Conservation (phyloP, 2,888 invertebrate species). For the Polyommatus icarus region DNA sequence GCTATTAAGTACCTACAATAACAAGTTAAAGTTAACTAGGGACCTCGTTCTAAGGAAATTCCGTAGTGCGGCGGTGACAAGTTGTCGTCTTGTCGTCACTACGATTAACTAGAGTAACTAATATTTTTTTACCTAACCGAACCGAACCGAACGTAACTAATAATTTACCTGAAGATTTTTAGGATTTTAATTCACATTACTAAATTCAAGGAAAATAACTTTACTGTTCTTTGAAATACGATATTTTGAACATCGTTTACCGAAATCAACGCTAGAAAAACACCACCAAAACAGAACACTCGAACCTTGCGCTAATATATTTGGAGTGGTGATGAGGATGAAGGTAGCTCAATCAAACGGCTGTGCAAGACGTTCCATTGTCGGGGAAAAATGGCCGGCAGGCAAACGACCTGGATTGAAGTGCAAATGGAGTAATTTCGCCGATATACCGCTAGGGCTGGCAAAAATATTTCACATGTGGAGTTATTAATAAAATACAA, state of each 20-base stretch:
- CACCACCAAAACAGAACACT: neutral
- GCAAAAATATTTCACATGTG: neutral
- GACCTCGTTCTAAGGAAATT: too few relatives aligned
- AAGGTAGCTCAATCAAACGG: conserved; percentile 45
- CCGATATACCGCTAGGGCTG: conserved; percentile 24
- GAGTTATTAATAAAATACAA: neutral
- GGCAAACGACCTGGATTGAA: conserved; percentile 76
- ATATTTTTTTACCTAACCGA: too few relatives aligned
- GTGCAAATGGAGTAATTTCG: conserved; percentile 77
- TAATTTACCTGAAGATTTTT: too few relatives aligned
- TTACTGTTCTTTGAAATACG: neutral
- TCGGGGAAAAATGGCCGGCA: conserved; percentile 72
- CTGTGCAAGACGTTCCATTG: conserved; percentile 46
- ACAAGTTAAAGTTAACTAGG: too few relatives aligned
- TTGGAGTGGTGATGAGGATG: conserved; percentile 28
- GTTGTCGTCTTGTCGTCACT: too few relatives aligned
- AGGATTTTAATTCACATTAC: too few relatives aligned
- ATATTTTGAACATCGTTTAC: neutral
- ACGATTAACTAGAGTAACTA: too few relatives aligned
- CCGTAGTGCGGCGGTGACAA: too few relatives aligned
- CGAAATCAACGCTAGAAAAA: neutral
- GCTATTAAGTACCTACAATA: too few relatives aligned
- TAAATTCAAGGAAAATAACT: too few relatives aligned
- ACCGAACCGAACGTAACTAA: too few relatives aligned
- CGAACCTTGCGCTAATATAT: conserved; percentile 17